phyloP scores from a whole-genome alignment of 1,140 invertebrate genomes.

The Sycophaga agraensis region DNA sequence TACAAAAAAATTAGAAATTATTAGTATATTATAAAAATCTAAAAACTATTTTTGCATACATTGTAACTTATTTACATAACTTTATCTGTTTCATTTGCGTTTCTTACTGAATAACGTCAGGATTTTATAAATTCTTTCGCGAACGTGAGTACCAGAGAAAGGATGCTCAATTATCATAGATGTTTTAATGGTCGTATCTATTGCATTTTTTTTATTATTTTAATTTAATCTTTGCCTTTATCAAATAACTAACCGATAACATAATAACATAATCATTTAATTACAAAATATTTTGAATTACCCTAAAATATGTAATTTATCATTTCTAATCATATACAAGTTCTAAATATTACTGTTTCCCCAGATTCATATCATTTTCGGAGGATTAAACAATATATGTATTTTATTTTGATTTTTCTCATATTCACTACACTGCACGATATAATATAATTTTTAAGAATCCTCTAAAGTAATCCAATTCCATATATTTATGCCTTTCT shows the following conservation, averaged over 20 bases:
- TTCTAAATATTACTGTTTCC: too few relatives aligned
- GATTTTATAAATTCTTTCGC: slow-evolving; percentile 46
- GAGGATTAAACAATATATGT: too few relatives aligned
- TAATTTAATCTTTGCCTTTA: neutral
- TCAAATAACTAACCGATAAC: slow-evolving; percentile 1
- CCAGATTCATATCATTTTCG: too few relatives aligned
- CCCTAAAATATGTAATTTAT: too few relatives aligned
- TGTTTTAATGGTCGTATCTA: slow-evolving; percentile 26
- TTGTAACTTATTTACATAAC: neutral
- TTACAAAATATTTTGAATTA: too few relatives aligned
- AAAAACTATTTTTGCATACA: neutral
- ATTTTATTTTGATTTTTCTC: too few relatives aligned
- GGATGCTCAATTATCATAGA: slow-evolving; percentile 29
- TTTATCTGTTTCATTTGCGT: slow-evolving; percentile 45
- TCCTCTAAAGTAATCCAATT: too few relatives aligned
- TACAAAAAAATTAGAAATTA: slow-evolving; percentile 7
- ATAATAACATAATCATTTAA: too few relatives aligned
- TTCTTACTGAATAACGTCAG: slow-evolving; percentile 36
- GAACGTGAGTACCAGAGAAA: slow-evolving; percentile 44
- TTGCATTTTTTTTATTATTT: slow-evolving; percentile 17
- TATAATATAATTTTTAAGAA: too few relatives aligned
- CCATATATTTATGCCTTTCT: too few relatives aligned
- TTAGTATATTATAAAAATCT: slow-evolving; percentile 15
- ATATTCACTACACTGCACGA: too few relatives aligned
- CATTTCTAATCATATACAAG: too few relatives aligned